A percentile compares a stretch with the other conserved stretches of the same genome.
Conservation (phyloP, 1,140 invertebrate species). For the Calephelis nemesis region DNA sequence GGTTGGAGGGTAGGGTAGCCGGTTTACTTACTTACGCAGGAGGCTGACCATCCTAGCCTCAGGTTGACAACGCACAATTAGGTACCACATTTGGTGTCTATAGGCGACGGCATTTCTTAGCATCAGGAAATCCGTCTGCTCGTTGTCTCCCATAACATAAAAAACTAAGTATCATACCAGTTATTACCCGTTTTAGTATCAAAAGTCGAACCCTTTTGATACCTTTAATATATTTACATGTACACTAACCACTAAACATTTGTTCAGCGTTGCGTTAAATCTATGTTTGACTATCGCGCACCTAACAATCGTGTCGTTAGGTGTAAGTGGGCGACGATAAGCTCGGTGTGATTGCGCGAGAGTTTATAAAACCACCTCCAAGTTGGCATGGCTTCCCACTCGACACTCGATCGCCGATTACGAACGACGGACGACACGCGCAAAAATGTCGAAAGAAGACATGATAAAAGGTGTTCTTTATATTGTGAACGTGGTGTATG, state of each 20-base stretch:
- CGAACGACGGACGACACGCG: slow-evolving; percentile 41
- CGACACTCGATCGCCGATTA: slow-evolving; percentile 56
- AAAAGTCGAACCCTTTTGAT: too few species aligned
- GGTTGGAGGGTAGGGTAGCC: too few species aligned
- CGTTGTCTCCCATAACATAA: too few species aligned
- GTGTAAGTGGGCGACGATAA: slow-evolving; percentile 30
- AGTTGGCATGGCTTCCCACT: slow-evolving; percentile 56
- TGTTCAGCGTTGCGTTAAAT: too few species aligned
- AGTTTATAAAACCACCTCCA: slow-evolving; percentile 64
- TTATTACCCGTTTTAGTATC: too few species aligned
- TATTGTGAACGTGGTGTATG: slow-evolving; percentile 65
- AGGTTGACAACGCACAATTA: too few species aligned
- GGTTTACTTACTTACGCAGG: too few species aligned
- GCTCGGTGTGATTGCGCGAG: slow-evolving; percentile 38
- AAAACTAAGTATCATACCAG: too few species aligned
- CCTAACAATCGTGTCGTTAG: slow-evolving; percentile 31
- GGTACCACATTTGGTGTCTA: too few species aligned
- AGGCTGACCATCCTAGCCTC: too few species aligned
- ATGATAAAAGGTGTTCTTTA: slow-evolving; percentile 61
- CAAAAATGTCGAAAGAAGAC: slow-evolving; percentile 63
- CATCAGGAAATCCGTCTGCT: too few species aligned
- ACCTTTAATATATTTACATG: background rate
- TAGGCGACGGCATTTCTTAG: too few species aligned
- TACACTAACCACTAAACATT: background rate
- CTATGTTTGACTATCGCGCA: background rate